These are phyloP conservation scores for Phortica okadai DNA, from an alignment of 2,888 invertebrate genomes.

Conservation along the genomic window DNA sequence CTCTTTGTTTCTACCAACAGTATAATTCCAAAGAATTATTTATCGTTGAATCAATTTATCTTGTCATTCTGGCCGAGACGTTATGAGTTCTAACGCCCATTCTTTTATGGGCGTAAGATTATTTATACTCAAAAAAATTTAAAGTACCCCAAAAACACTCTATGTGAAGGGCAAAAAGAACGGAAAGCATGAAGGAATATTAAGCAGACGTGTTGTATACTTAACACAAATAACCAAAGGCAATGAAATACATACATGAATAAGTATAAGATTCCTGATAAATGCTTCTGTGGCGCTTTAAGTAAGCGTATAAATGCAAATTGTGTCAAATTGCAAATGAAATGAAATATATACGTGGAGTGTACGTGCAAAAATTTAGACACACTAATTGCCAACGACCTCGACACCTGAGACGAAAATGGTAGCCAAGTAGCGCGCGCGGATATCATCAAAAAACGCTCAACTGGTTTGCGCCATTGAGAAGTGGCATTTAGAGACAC, in stretches of 20 bases:
- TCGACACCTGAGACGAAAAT: background rate
- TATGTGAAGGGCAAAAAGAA: too few species aligned
- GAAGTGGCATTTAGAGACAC: background rate
- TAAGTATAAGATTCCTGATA: background rate
- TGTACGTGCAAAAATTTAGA: background rate
- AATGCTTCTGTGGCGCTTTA: conserved; percentile 42
- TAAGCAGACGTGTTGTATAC: conserved; percentile 17
- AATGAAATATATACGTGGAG: background rate
- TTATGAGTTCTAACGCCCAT: too few species aligned
- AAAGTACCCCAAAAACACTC: too few species aligned
- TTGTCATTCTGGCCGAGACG: too few species aligned
- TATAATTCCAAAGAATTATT: too few species aligned
- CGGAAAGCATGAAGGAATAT: too few species aligned
- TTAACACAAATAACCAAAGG: background rate
- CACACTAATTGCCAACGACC: conserved; percentile 16
- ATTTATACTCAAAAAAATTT: too few species aligned
- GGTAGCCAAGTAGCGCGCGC: background rate
- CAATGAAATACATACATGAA: background rate
- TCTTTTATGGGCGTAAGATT: too few species aligned
- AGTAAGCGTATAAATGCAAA: background rate
- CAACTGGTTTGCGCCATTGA: background rate
- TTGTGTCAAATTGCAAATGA: background rate
- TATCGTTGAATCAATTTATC: too few species aligned
- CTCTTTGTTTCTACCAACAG: too few species aligned
- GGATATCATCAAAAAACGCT: conserved; percentile 16